Evolutionary conservation across 37 sponge, comb jelly and placozoan genomes (phyloP).

Genomic region (Lycopodina hypogea): DNA sequence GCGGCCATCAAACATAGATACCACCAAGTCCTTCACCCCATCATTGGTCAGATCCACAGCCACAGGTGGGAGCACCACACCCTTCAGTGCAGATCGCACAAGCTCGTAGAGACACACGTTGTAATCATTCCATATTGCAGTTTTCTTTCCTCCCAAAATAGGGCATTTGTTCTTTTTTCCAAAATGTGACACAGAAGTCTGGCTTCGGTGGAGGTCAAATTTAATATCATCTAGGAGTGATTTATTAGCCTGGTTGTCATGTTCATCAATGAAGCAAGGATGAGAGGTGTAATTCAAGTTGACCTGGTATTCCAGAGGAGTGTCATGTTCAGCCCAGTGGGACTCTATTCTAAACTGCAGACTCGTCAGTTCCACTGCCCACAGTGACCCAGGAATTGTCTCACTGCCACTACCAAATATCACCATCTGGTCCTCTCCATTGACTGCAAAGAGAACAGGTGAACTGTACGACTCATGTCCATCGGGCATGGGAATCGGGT

Average conservation of each 20-base stretch:
- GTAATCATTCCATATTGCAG: conserved; percentile 35
- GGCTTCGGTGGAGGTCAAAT: neutral
- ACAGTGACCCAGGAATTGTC: conserved; percentile 70
- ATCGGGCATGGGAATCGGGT: conserved; percentile 62
- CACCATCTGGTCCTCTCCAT: conserved; percentile 27
- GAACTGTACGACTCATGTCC: conserved; percentile 73
- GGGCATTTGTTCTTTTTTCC: neutral
- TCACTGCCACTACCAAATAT: conserved; percentile 88
- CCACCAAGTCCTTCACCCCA: conserved; percentile 50
- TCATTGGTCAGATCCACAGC: conserved; percentile 70
- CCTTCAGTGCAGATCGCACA: conserved; percentile 19
- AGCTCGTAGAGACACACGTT: conserved; percentile 61
- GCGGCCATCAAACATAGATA: conserved; percentile 44
- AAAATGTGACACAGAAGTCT: neutral
- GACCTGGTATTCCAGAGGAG: neutral
- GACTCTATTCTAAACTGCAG: conserved; percentile 13
- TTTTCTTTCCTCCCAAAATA: neutral
- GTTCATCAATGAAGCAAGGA: neutral
- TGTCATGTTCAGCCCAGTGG: neutral
- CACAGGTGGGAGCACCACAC: conserved; percentile 75
- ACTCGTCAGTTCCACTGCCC: conserved; percentile 67
- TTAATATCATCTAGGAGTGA: neutral
- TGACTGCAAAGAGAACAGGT: conserved; percentile 45
- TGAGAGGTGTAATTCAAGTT: conserved; percentile 8
- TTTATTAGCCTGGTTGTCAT: conserved; percentile 2